These are phyloP conservation scores for Zelostemma sp. DNA, from an alignment of 1,140 invertebrate species.

Conservation along the genomic window DNA sequence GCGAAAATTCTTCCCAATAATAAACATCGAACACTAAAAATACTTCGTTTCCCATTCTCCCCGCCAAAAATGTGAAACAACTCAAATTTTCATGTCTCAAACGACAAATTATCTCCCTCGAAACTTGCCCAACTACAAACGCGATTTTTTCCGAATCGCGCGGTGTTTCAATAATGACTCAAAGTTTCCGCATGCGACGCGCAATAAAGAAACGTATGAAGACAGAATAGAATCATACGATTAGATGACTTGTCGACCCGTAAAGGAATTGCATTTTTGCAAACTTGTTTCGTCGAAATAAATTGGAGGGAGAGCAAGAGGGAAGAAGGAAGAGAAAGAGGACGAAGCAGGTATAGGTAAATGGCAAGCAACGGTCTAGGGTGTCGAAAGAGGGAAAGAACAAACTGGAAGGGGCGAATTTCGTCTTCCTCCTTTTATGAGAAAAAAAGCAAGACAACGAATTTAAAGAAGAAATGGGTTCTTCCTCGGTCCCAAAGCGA, in stretches of 20 bases:
- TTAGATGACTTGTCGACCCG: slow-evolving; percentile 67
- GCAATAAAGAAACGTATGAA: slow-evolving; percentile 26
- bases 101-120: too few relatives aligned
- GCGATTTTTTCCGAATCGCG: too few relatives aligned
- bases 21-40: too few relatives aligned
- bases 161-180: too few relatives aligned
- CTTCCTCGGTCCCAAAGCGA: slow-evolving; percentile 48
- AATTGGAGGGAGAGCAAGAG: slow-evolving; percentile 68
- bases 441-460: slow-evolving; percentile 50
- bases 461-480: slow-evolving; percentile 48
- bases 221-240: slow-evolving; percentile 51
- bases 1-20: too few relatives aligned
- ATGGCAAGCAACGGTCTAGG: slow-evolving; percentile 30
- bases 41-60: too few relatives aligned
- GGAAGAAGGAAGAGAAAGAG: slow-evolving; percentile 50
- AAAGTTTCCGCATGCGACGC: slow-evolving; percentile 19
- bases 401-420: slow-evolving; percentile 13
- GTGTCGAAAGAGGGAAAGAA: slow-evolving; percentile 39
- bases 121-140: too few relatives aligned
- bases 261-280: slow-evolving; percentile 67
- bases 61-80: too few relatives aligned
- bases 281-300: slow-evolving; percentile 68
- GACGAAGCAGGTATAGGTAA: slow-evolving; percentile 21
- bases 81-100: too few relatives aligned
- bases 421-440: slow-evolving; percentile 16